Conservation (phyloP, 2,797 vertebrate genomes). For the Eupleurogrammus muticus region DNA sequence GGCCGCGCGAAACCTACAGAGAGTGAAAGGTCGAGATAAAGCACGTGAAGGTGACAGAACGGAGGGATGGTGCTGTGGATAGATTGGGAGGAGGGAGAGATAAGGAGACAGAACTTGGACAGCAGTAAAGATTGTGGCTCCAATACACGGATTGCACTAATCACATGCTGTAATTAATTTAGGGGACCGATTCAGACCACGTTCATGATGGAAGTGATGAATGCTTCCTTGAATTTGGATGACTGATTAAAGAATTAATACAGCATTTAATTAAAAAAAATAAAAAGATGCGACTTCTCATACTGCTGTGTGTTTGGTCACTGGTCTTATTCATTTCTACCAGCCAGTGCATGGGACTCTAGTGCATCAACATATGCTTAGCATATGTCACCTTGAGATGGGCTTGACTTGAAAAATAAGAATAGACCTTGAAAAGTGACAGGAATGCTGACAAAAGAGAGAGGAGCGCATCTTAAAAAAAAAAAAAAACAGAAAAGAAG, state of each 20-base stretch:
- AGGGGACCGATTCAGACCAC: not conserved
- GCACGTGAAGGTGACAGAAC: constrained; percentile 5
- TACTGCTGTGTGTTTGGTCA: not conserved
- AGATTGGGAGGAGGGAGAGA: constrained; percentile 3
- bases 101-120: not conserved
- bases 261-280: not conserved
- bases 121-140: constrained; percentile 2
- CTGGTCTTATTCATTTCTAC: not conserved
- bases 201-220: not conserved
- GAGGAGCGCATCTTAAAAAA: not conserved
- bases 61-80: constrained; percentile 1
- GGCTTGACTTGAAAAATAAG: not conserved
- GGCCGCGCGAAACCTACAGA: not conserved
- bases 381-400: not conserved
- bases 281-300: not conserved
- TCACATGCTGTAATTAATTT: not conserved
- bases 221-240: not conserved
- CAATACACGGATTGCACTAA: not conserved
- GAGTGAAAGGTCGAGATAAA: constrained; percentile 5
- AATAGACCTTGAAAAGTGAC: constrained; percentile 23
- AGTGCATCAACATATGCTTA: not conserved
- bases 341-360: not conserved
- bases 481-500: too few species aligned
- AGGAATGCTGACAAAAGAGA: not conserved
- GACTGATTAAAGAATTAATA: not conserved